Evolutionary conservation across 2,113 vertebrate genomes (phyloP).

Genomic region (Thamnophis sirtalis): DNA sequence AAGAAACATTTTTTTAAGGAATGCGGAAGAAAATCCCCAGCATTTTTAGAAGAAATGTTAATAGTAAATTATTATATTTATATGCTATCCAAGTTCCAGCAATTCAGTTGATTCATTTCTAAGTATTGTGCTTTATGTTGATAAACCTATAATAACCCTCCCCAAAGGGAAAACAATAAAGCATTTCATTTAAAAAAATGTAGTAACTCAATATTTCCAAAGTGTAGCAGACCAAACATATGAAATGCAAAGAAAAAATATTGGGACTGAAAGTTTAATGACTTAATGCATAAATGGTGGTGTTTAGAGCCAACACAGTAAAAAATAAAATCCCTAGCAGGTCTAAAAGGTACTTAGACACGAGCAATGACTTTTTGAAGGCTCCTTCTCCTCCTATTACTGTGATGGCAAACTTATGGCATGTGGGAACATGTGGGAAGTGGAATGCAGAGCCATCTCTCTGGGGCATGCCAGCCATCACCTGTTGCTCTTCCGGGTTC

Average conservation of each 20-base stretch:
- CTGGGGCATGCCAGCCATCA: no score
- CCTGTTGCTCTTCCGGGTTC: no score
- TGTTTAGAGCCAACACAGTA: not conserved
- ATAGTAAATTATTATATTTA: not conserved
- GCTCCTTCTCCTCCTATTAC: not conserved
- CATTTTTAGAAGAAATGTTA: not conserved
- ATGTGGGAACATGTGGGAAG: no score
- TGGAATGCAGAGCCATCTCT: no score
- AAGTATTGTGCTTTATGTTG: not conserved
- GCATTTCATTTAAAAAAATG: not conserved
- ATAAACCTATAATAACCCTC: not conserved
- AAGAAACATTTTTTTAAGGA: not conserved
- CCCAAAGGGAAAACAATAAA: not conserved
- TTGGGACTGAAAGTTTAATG: not conserved
- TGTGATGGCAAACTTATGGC: no score
- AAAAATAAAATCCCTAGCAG: not conserved
- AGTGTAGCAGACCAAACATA: not conserved
- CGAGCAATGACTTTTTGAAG: not conserved
- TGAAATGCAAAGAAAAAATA: not conserved
- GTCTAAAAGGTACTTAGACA: not conserved
- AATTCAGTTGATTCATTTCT: not conserved
- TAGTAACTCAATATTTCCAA: not conserved
- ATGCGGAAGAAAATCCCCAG: not conserved
- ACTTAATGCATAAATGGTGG: not conserved
- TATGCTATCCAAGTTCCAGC: not conserved